Base-by-base conservation (phyloP, 2,888 invertebrate species). In the Diarsia mendica region DNA sequence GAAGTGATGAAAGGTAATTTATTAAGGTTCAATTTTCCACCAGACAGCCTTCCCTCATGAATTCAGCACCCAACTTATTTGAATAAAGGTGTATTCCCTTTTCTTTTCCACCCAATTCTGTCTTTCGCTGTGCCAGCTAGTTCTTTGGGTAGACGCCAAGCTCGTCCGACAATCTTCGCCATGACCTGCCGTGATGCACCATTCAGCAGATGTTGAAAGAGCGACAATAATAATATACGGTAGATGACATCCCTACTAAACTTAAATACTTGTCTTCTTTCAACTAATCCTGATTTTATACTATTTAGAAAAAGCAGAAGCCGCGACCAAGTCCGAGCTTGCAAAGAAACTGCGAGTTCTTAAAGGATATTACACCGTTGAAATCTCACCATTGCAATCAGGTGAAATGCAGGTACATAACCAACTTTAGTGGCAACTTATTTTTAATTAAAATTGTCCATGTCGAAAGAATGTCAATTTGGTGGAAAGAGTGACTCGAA, bases 311-410 rank as follows among this genome's bases (percentile, higher is more conserved):
- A 93, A 93, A 85, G 89, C 93, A 23, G 91, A 92, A 55, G 82
- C 70, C 0, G 91, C 92, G 33, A 83, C 91, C 39, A 91, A 93
- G 72, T 93, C 95, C 0, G 89, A 92, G 73, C 79, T 94, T 44
- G 93, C 90, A 13, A 88, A 87, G 63, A 95, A 94, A 88, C 87
- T 95, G 73, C 88, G 91, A 67, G 87, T 89, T 68, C 90, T 93
- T 5, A 95, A 95, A 86, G 95, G 92, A 65, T 96, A 87, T 87
- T 95, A 93, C 75, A 92, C 88, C n/a, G 77, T 94, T 66, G 96
- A 96, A 90, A 93, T 96, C 91, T 88, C 94, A 8, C 93, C 92
- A 33, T 94, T 95, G 0, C 20, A 61, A 15, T 0, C 46, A 2
- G 73, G 86, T 65, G 95, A 96, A 90, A 76, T 90, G 28, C 33